Percentiles rank a stretch among this genome's conserved stretches.
Conservation (phyloP, 2,797 vertebrate species). For the Amazona finschi region DNA sequence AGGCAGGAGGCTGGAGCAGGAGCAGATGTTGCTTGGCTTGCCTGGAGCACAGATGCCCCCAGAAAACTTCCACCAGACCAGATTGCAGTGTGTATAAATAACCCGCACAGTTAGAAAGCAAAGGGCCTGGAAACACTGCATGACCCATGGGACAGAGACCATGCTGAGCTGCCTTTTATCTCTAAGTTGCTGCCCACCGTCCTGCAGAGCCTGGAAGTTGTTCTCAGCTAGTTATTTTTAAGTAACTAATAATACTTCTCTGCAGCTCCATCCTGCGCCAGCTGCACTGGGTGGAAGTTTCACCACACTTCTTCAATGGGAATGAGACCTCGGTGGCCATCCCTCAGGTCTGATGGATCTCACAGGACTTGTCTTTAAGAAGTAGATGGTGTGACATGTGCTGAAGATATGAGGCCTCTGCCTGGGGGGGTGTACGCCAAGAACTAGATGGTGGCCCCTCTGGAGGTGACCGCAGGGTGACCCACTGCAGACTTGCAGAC, state of each 20-base stretch:
- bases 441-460: rapidly evolving
- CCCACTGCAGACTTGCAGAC: not conserved
- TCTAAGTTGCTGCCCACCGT: not conserved
- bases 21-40: not conserved
- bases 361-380: not conserved
- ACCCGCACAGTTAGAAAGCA: not conserved
- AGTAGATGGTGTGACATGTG: not conserved
- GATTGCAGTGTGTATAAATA: slow-evolving; percentile 27
- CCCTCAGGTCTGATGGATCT: not conserved
- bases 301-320: not conserved
- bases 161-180: slow-evolving; percentile 43
- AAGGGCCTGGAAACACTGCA: not conserved
- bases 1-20: not conserved
- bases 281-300: not conserved
- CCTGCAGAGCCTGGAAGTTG: slow-evolving; percentile 24
- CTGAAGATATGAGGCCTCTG: not conserved
- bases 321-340: not conserved
- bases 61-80: not conserved
- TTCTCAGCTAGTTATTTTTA: slow-evolving; percentile 49
- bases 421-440: not conserved
- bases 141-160: not conserved
- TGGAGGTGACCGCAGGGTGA: not conserved
- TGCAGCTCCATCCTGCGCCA: not conserved
- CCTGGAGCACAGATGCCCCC: not conserved
- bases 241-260: not conserved